Percentiles rank a stretch among this genome's conserved stretches.
phyloP scores from a whole-genome alignment of 2,797 vertebrate genomes.

The Melanotaenia boesemani region DNA sequence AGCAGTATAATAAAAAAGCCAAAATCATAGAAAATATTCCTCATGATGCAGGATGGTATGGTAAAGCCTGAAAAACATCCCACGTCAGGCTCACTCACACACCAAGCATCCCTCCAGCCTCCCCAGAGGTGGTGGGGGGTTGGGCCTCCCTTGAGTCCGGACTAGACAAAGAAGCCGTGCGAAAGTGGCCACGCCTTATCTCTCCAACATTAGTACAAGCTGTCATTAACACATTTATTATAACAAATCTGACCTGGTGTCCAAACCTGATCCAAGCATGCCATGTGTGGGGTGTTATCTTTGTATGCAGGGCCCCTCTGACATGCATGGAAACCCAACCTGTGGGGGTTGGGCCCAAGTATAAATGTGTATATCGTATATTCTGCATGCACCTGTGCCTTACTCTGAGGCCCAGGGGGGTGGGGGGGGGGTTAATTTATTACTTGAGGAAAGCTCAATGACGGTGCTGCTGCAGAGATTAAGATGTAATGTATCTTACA shows the following conservation, averaged over 20 bases:
- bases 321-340: slow-evolving; percentile 19
- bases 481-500: no score
- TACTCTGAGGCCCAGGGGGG: slow-evolving; percentile 29
- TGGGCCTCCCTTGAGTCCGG: slow-evolving; percentile 10
- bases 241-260: neutral
- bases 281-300: neutral
- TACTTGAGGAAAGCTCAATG: no score
- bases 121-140: neutral
- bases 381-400: slow-evolving; percentile 31
- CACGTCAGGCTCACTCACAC: slow-evolving; percentile 23
- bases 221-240: slow-evolving; percentile 9
- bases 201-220: neutral
- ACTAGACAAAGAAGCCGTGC: slow-evolving; percentile 36
- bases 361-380: neutral
- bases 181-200: slow-evolving; percentile 32
- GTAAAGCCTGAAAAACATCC: no score
- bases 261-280: slow-evolving; percentile 34
- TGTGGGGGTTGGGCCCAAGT: neutral
- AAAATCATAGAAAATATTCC: no score
- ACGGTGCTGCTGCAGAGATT: no score
- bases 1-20: no score
- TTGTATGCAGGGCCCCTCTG: slow-evolving; percentile 32
- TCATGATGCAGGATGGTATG: no score
- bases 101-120: slow-evolving; percentile 4
- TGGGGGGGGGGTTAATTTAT: slow-evolving; percentile 40